Base-by-base conservation (phyloP, 2,113 vertebrate genomes). In the Lathamus discolor region DNA sequence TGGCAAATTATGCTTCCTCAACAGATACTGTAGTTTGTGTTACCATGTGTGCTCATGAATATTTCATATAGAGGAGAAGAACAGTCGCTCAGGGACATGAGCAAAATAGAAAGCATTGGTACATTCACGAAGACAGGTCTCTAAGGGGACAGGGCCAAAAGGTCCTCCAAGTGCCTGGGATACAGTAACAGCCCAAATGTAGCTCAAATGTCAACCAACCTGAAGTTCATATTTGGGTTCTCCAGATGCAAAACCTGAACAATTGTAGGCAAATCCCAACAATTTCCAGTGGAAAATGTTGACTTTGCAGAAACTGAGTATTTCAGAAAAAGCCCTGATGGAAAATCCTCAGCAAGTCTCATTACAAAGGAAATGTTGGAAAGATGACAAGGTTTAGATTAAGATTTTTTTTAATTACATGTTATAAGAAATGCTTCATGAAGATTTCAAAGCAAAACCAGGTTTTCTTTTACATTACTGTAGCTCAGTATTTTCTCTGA, bases 221-320 rank as follows among this genome's bases (percentile, higher is more conserved):
- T 86, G 41, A 88, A 85, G 88, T 77, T 43, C 73, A 4, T 57
- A 43, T 74, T 90, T 87, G 17, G n/a, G 23, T 73, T 88, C 63
- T 76, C 62, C 82, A 94, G 46, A 90, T 70, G 41, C 63, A 96
- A 94, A 83, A 70, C 17, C 25, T 63, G 59, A 91, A 82, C 31
- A 77, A 64, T 74, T 86, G 27, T 46, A 90, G 79, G 75, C 75
- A 94, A 96, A 93, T 74, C 73, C 39, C 66, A 95, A 57, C 62
- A 33, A 66, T 80, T 94, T 94, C 88, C 94, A 95, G 51, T 62
- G 87, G 78, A 96, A 96, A 96, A 88, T 48, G 79, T n/a, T 96
- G 82, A 90, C 85, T 86, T 74, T 86, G 92, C 94, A 91, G 78
- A 95, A 94, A 90, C 46, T 3, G 5, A 17, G 4, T 14, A 88